A percentile compares a stretch with the other conserved stretches of the same genome.
phyloP scores from a whole-genome alignment of 1,140 invertebrate genomes.

The Zaprionus ghesquierei region DNA sequence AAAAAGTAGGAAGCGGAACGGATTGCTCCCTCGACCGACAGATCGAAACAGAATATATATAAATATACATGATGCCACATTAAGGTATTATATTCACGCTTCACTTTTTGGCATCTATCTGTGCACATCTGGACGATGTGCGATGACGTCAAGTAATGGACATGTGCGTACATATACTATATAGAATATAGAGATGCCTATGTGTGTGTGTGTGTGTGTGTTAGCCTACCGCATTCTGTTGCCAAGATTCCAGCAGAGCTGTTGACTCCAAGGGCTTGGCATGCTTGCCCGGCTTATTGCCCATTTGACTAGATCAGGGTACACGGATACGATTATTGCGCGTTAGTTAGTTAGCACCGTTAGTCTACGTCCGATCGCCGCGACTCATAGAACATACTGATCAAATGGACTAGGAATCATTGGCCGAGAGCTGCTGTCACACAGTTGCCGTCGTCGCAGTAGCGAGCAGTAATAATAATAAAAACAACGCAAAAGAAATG shows the following conservation, averaged over 20 bases:
- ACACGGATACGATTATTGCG: slow-evolving; percentile 2
- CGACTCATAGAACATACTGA: slow-evolving; percentile 51
- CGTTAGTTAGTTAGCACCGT: slow-evolving; percentile 16
- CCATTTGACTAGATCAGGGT: slow-evolving; percentile 29
- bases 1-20: background rate
- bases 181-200: background rate
- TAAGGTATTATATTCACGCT: background rate
- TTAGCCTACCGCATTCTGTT: slow-evolving; percentile 31
- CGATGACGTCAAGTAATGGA: slow-evolving; percentile 20
- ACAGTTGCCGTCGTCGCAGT: slow-evolving; percentile 8
- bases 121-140: slow-evolving; percentile 48
- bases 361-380: slow-evolving; percentile 45
- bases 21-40: no score
- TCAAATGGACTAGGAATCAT: slow-evolving; percentile 21
- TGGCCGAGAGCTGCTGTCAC: slow-evolving; percentile 16
- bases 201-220: background rate
- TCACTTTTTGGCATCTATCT: slow-evolving; percentile 27
- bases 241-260: slow-evolving; percentile 8
- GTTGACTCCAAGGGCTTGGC: slow-evolving; percentile 10
- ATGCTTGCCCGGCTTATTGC: slow-evolving; percentile 55
- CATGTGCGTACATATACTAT: slow-evolving; percentile 14
- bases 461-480: slow-evolving; percentile 34
- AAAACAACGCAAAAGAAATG: slow-evolving; percentile 34
- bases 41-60: background rate
- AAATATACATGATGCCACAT: background rate